These are phyloP conservation scores for Echeneis naucrates DNA, from an alignment of 2,797 vertebrate genomes.

Conservation along the genomic window DNA sequence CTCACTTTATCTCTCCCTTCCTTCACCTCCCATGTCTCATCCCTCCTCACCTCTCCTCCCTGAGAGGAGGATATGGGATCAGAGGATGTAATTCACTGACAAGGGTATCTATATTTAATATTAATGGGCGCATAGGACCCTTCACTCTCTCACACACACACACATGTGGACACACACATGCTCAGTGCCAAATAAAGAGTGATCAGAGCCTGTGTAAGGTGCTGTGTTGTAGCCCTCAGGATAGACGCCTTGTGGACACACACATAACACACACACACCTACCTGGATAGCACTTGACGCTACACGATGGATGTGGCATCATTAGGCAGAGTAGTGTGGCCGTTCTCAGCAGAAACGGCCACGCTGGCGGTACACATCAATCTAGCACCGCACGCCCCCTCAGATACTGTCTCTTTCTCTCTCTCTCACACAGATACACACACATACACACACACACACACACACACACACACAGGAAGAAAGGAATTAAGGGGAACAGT, in stretches of 20 bases:
- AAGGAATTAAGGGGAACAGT: slow-evolving; percentile 34
- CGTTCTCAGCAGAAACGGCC: slow-evolving; percentile 91
- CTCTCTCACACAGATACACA: slow-evolving; percentile 41
- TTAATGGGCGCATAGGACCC: slow-evolving; percentile 91
- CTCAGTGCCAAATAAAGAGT: slow-evolving; percentile 92
- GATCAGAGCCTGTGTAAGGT: slow-evolving; percentile 87
- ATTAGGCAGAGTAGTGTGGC: slow-evolving; percentile 90
- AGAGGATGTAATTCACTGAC: slow-evolving; percentile 95
- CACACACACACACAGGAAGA: slow-evolving; percentile 36
- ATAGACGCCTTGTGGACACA: slow-evolving; percentile 76
- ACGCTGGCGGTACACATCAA: slow-evolving; percentile 92
- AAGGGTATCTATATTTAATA: slow-evolving; percentile 99
- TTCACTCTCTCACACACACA: slow-evolving; percentile 78
- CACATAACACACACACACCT: slow-evolving; percentile 59
- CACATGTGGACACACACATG: slow-evolving; percentile 79
- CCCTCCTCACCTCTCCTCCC: slow-evolving; percentile 81
- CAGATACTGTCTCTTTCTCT: slow-evolving; percentile 66
- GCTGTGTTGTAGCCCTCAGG: slow-evolving; percentile 87
- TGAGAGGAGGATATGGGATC: slow-evolving; percentile 89
- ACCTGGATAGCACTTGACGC: slow-evolving; percentile 55
- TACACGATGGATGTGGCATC: slow-evolving; percentile 96
- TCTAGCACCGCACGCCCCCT: slow-evolving; percentile 81
- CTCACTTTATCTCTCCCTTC: slow-evolving; percentile 58
- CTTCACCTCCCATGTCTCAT: slow-evolving; percentile 73
- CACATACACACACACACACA: slow-evolving; percentile 30